phyloP scores from a whole-genome alignment of 2,113 vertebrate species.

The Lynx canadensis region DNA sequence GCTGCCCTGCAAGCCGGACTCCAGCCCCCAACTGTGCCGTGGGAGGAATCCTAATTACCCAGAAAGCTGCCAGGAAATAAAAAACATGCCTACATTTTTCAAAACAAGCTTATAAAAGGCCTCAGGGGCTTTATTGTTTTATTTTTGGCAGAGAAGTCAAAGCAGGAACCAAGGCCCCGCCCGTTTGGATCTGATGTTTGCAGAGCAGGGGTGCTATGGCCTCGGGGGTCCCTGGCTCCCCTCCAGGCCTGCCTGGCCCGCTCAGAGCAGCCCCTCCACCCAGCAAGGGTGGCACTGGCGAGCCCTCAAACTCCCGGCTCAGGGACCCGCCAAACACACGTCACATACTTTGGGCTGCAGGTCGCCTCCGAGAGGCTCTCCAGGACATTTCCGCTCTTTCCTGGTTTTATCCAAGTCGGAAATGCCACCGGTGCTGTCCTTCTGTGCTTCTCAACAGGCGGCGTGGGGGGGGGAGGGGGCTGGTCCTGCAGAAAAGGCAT shows the following conservation, averaged over 20 bases:
- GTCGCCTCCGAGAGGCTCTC: not conserved
- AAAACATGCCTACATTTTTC: slow-evolving; percentile 38
- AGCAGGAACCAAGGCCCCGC: not conserved
- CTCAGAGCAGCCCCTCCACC: not conserved
- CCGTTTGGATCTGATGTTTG: not conserved
- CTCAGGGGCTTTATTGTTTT: slow-evolving; percentile 49
- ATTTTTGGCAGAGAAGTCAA: slow-evolving; percentile 34
- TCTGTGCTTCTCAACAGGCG: not conserved
- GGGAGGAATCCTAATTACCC: not conserved
- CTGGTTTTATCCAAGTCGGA: not conserved
- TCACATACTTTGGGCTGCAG: not conserved
- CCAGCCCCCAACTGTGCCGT: not conserved
- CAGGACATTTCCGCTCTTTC: not conserved
- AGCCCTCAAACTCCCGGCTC: not conserved
- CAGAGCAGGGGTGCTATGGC: not conserved
- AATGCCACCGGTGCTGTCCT: not conserved
- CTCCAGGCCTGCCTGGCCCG: not conserved
- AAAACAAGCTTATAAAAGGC: slow-evolving; percentile 61
- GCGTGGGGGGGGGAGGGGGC: not conserved
- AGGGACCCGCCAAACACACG: not conserved
- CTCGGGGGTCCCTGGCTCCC: not conserved
- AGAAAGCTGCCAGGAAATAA: slow-evolving; percentile 54
- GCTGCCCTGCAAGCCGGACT: not conserved
- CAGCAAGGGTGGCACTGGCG: not conserved
- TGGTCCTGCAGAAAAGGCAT: not conserved